Base-by-base conservation (phyloP, 2,113 vertebrate species). In the Takifugu bimaculatus region DNA sequence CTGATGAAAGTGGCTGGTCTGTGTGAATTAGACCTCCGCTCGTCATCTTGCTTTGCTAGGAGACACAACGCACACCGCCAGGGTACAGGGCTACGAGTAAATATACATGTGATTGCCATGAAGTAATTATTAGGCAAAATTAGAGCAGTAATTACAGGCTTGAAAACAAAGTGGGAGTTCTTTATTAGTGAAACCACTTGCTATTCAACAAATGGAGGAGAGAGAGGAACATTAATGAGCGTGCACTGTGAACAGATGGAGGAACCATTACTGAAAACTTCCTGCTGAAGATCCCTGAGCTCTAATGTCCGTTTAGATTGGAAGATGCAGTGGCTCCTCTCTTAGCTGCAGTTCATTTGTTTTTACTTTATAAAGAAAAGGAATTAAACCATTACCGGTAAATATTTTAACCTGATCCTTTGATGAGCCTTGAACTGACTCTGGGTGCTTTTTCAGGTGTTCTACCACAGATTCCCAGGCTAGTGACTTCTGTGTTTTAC, bases 141-240 rank as follows among this genome's bases (percentile, higher is more conserved):
- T 93, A 98, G 94, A 98, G 94, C 93, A 90, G 95, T 99, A 98
- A 98, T 98, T 98, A 98, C 94, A 99, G 91, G 93, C 94, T 89
- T 93, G 92, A 93, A 94, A 94, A 94, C 96, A 94, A 97, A 95
- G 91, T 92, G 92, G 91, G 92, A 93, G 91, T 95, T 94, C 94
- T 93, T 97, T 94, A 95, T 95, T 94, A 95, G 95, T 87, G 90
- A 65, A 80, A 77, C 81, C 91, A 93, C 92, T 93, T 91, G 92
- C 92, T 94, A 89, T 92, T 84, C 81, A 82, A 84, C 75, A 78
- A 78, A 81, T 25, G 63, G 70, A 69, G 54, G 20, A 77, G 67
- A 71, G 65, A 71, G 74, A 54, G 67, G 69, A 20, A 29, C 79
- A 80, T 70, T 79, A 78, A 81, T 83, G 78, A 74, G 69, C 57